phyloP scores from a whole-genome alignment of 2,113 vertebrate genomes.

The Lagopus muta region DNA sequence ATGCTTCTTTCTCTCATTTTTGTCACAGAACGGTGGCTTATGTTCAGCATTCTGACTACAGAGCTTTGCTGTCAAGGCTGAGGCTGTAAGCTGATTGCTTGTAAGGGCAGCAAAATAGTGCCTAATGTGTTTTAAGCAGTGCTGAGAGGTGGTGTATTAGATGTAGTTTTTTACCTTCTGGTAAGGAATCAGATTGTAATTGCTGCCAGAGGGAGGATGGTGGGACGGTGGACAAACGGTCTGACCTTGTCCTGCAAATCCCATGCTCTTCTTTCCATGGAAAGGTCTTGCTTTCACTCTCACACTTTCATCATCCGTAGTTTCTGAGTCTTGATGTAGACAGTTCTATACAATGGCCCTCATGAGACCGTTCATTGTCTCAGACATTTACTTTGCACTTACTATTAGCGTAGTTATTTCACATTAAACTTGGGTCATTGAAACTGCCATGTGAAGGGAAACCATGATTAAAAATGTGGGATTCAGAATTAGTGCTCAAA shows the following conservation, averaged over 20 bases:
- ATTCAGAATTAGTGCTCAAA: background rate
- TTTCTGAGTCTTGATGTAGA: background rate
- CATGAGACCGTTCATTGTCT: background rate
- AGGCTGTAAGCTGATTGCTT: background rate
- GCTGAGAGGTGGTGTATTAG: background rate
- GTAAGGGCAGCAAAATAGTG: slow-evolving; percentile 27
- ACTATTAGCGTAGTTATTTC: background rate
- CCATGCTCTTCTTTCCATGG: background rate
- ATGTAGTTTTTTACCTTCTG: background rate
- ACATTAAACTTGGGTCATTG: background rate
- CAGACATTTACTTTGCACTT: background rate
- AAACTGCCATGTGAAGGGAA: background rate
- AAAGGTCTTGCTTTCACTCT: background rate
- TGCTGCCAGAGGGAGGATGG: background rate
- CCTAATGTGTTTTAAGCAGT: slow-evolving; percentile 7
- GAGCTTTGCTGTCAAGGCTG: slow-evolving; percentile 27
- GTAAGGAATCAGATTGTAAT: background rate
- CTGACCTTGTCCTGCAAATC: background rate
- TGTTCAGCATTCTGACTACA: slow-evolving; percentile 30
- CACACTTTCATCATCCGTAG: background rate
- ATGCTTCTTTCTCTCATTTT: slow-evolving; percentile 9
- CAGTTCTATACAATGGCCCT: background rate
- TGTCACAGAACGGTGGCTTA: background rate
- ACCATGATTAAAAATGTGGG: background rate
- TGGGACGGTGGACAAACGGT: background rate